phyloP scores from a whole-genome alignment of 53 echinoderm and acorn worm genomes.

The Arbacia lixula region DNA sequence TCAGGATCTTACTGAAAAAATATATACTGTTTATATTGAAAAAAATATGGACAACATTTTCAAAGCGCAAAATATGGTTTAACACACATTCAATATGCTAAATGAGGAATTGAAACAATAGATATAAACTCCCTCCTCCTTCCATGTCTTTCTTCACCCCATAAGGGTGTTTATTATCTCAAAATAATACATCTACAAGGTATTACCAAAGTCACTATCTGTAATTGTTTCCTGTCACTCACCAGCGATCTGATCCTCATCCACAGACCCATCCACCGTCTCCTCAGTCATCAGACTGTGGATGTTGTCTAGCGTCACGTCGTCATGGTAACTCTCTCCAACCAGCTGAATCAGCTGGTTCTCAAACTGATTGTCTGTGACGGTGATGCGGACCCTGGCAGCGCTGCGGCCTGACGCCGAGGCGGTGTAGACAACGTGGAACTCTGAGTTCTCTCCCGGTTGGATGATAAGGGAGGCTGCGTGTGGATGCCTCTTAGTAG shows the following conservation, averaged over 20 bases:
- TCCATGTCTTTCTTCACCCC: no score
- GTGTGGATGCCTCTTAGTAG: slow-evolving; percentile 74
- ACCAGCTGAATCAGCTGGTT: slow-evolving; percentile 92
- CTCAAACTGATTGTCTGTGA: slow-evolving; percentile 98
- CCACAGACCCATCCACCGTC: slow-evolving; percentile 65
- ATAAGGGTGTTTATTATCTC: no score
- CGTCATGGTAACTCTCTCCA: slow-evolving; percentile 94
- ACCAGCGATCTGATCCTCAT: slow-evolving; percentile 84
- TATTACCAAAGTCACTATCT: no score
- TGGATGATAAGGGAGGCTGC: slow-evolving; percentile 93
- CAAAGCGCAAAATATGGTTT: no score
- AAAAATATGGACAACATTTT: no score
- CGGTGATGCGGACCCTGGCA: slow-evolving; percentile 77
- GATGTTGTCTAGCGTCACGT: slow-evolving; percentile 97
- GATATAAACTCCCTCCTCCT: no score
- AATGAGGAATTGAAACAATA: no score
- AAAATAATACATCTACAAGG: no score
- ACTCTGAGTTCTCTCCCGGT: slow-evolving; percentile 81
- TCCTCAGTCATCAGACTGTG: slow-evolving; percentile 84
- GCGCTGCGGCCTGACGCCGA: slow-evolving; percentile 57
- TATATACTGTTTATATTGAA: no score
- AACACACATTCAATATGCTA: no score
- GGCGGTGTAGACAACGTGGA: slow-evolving; percentile 86
- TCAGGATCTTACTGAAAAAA: no score
- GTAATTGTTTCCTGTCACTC: no score